Base-by-base conservation (phyloP, 1,140 invertebrate species). In the Pogonognathellus flavescens region DNA sequence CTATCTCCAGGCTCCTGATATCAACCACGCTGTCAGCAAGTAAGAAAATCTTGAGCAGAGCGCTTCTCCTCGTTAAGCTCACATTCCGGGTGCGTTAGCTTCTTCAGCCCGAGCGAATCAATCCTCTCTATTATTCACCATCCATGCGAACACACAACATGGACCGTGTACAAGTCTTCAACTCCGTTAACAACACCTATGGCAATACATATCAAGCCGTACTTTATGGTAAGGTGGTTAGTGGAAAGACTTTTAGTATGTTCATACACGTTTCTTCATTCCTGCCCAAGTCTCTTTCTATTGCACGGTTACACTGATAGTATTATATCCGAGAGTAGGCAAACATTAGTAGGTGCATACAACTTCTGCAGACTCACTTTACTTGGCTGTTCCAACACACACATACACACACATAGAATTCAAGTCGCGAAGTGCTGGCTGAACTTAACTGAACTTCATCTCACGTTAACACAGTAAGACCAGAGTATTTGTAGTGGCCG, bases 111-210 rank as follows among this genome's bases (percentile, higher is more conserved):
- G 14, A 80, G 22, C 66, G 70, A 80, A 80, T 85, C 83, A 87
- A 86, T 85, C 83, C 80, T 86, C 62, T 86, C 85, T 57, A 84
- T 86, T 86, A 81, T 86, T 86, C 80, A 87, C 22, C 60, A 87
- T 80, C 70, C 70, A 76, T 76, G 70, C 70, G 70, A 76, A 49
- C 31, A n/a, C 70, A 50, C 70, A 16, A 25, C 13, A 31, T 49
- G 41, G 1, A 70, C 66, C 31, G 31, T 41, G 31, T 41, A 41
- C 31, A 41, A 41, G 31, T 41, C 31, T 41, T 41, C 31, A 41
- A 41, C 31, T 41, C 31, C 31, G 31, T 41, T 41, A 41, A 41
- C 31, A 41, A 41, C 31, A 41, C 53, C 53, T n/a, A 57, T 57
- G 11, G 53, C 53, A 41, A 41, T 41, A 41, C n/a, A 57, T 57